phyloP scores from a whole-genome alignment of 2,797 vertebrate species.

The Aselliscus stoliczkanus region DNA sequence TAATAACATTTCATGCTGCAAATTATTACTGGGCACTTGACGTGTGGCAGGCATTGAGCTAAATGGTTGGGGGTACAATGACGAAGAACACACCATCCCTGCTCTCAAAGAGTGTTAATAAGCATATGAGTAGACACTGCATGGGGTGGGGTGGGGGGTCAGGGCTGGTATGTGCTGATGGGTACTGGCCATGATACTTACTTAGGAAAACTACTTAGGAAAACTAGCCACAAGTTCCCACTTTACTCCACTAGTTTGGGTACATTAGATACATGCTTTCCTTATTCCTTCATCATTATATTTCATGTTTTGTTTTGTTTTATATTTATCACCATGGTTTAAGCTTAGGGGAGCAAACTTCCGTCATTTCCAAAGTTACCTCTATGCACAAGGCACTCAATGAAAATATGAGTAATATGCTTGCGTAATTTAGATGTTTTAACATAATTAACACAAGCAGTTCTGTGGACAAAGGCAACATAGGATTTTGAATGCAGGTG shows the following conservation, averaged over 20 bases:
- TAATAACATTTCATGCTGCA: neutral
- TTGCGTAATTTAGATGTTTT: neutral
- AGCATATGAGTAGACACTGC: fast-evolving
- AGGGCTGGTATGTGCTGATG: neutral
- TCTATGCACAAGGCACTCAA: neutral
- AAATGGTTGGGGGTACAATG: neutral
- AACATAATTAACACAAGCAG: neutral
- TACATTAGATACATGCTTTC: neutral
- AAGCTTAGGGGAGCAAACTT: neutral
- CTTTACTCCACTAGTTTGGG: neutral
- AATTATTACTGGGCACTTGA: neutral
- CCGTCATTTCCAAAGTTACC: neutral
- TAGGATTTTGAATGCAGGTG: neutral
- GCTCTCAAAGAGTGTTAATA: neutral
- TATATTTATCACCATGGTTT: neutral
- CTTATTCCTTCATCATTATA: neutral
- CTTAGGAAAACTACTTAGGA: constrained; percentile 8
- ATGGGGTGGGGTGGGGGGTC: neutral
- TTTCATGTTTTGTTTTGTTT: neutral
- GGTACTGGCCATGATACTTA: neutral
- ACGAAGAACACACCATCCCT: neutral
- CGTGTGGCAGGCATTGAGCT: neutral
- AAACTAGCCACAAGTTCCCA: neutral
- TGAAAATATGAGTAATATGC: neutral
- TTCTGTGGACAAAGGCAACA: neutral